Base-by-base conservation (phyloP, 1,140 invertebrate species). In the Drosophila kohkoa region DNA sequence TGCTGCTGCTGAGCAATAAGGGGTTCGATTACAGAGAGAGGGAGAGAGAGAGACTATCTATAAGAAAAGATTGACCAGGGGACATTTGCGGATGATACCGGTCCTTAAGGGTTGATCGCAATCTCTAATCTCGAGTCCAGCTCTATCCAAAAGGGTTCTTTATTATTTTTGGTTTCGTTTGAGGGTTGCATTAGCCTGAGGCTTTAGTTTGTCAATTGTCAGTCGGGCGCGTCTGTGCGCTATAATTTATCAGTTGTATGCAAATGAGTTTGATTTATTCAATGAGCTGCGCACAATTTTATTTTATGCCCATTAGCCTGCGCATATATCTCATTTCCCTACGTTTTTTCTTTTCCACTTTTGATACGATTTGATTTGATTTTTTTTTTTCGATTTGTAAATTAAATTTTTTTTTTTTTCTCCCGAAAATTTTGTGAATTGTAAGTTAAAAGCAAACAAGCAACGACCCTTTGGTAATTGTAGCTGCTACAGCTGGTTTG, bases 201-300 rank as follows among this genome's bases (percentile, higher is more conserved):
- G 55, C 51, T 28, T 74, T 75, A 73, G 81, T 77, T 75, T 86
- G 82, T 86, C 82, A 86, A 86, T 86, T 86, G 78, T 86, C 82
- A 83, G 78, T 38, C 58, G 62, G 60, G 64, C 49, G 57, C 57
- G 75, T 74, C 79, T 78, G 79, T 69, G 55, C 62, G 62, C 77
- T 77, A 88, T 91, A 90, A 90, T 90, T 90, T 90, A 90, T 90
- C 88, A 88, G 88, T 81, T 74, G 71, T 88, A 90, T 90, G 88
- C 88, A 90, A 90, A 90, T 90, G 80, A 91, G 88, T 91, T 91
- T 88, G 85, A 88, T 88, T 89, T 89, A 89, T 88, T 88, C 85
- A 88, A 88, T 88, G 85, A 88, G 85, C 85, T 85, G 85, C 79
- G 86, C 83, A 81, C 69, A 88, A 89, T 83, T 70, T 75, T 70